These are phyloP conservation scores for Napeogenes sylphis DNA, from an alignment of 2,888 invertebrate species.

Conservation along the genomic window DNA sequence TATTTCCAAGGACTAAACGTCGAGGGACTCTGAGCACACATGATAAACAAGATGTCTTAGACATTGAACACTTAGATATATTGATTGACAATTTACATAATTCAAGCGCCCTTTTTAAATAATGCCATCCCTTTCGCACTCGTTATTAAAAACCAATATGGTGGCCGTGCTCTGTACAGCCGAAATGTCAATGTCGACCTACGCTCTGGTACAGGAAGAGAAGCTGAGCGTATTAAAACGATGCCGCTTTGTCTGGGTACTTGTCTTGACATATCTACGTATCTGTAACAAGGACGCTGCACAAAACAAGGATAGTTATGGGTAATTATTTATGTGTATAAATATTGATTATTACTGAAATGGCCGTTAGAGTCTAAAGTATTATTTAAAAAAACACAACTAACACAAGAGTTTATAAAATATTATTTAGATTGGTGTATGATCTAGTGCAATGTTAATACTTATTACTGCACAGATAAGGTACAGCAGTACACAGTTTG, in stretches of 20 bases:
- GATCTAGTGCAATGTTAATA: too few species aligned
- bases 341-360: slow-evolving; percentile 5
- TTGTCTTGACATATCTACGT: slow-evolving; percentile 33
- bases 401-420: too few species aligned
- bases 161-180: slow-evolving; percentile 37
- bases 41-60: slow-evolving; percentile 47
- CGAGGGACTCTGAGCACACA: slow-evolving; percentile 54
- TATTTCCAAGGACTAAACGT: slow-evolving; percentile 35
- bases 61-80: slow-evolving; percentile 43
- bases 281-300: slow-evolving; percentile 54
- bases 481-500: neutral
- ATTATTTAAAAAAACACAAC: too few species aligned
- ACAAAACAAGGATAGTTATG: slow-evolving; percentile 28
- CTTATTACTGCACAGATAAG: too few species aligned
- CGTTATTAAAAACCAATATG: slow-evolving; percentile 42
- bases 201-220: slow-evolving; percentile 58
- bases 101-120: slow-evolving; percentile 44
- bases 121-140: slow-evolving; percentile 38
- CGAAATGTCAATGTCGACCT: slow-evolving; percentile 70
- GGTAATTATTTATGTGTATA: slow-evolving; percentile 17
- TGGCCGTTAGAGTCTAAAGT: slow-evolving; percentile 11
- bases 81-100: slow-evolving; percentile 41
- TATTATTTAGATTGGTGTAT: too few species aligned
- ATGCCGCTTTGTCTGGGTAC: slow-evolving; percentile 39
- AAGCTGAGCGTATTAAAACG: slow-evolving; percentile 45